phyloP scores from a whole-genome alignment of 1,140 invertebrate genomes.

The Caenorhabditis briggsae region DNA sequence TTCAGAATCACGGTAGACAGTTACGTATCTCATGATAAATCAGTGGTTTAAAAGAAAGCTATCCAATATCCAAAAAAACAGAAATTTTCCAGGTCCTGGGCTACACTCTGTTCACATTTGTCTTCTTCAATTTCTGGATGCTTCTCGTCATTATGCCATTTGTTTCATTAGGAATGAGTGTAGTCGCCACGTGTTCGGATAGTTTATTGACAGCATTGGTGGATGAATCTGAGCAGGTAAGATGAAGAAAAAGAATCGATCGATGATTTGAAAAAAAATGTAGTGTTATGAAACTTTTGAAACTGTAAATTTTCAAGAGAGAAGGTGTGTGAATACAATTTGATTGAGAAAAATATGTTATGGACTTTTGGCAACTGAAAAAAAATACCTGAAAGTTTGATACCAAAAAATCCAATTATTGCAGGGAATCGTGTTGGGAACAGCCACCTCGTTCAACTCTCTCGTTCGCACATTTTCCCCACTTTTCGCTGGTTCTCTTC shows the following conservation, averaged over 20 bases:
- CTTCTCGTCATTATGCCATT: constrained; percentile 66
- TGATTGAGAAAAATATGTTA: too few relatives aligned
- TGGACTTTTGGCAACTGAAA: too few relatives aligned
- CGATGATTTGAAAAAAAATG: too few relatives aligned
- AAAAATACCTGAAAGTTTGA: too few relatives aligned
- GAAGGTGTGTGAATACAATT: too few relatives aligned
- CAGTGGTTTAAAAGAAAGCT: too few relatives aligned
- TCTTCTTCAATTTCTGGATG: constrained; percentile 62
- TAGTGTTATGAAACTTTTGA: too few relatives aligned
- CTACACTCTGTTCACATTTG: constrained; percentile 61
- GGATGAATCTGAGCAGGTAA: constrained; percentile 64
- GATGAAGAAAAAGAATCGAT: neutral
- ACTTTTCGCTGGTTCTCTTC: constrained; percentile 62
- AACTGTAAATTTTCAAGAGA: too few relatives aligned
- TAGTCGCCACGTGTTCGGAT: constrained; percentile 66
- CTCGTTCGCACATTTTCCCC: constrained; percentile 64
- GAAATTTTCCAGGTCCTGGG: constrained; percentile 58
- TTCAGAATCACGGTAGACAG: too few relatives aligned
- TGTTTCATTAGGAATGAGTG: constrained; percentile 65
- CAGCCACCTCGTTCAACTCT: constrained; percentile 62
- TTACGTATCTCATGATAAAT: too few relatives aligned
- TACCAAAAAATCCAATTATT: neutral
- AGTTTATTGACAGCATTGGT: constrained; percentile 65
- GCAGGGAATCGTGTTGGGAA: constrained; percentile 64
- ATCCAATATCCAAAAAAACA: too few relatives aligned